phyloP scores from a whole-genome alignment of 1,140 invertebrate genomes.

The Drepana arcuata region DNA sequence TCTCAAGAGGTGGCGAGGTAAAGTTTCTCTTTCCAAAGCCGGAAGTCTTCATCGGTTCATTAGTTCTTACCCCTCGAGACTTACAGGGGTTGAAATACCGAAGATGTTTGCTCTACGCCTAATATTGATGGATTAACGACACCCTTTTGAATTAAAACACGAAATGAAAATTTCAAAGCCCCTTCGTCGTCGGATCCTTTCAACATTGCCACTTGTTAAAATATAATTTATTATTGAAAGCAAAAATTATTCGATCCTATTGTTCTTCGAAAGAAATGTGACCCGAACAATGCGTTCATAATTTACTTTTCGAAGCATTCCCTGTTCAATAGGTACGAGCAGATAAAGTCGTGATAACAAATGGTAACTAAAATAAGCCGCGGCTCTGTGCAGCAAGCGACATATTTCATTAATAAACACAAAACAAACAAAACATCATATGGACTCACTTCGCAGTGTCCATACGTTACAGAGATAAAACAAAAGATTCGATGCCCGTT shows the following conservation, averaged over 20 bases:
- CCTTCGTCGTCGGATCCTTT: conserved; percentile 11
- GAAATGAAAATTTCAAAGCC: conserved; percentile 35
- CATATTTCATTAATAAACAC: conserved; percentile 71
- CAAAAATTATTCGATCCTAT: conserved; percentile 59
- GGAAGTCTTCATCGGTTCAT: conserved; percentile 38
- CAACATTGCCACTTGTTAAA: conserved; percentile 44
- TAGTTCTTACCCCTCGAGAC: conserved; percentile 26
- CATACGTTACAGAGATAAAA: conserved; percentile 70
- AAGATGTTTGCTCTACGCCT: conserved; percentile 40
- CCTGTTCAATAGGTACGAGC: conserved; percentile 49
- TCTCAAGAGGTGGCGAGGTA: no score
- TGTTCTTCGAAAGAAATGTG: conserved; percentile 52
- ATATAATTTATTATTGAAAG: conserved; percentile 56
- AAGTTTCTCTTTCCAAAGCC: no score
- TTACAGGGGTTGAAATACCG: conserved; percentile 19
- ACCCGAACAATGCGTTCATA: conserved; percentile 63
- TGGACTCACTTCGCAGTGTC: conserved; percentile 66
- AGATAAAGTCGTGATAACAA: conserved; percentile 71
- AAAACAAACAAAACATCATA: conserved; percentile 65
- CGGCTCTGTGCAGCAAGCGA: conserved; percentile 45
- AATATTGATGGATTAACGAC: conserved; percentile 61
- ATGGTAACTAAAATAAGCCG: conserved; percentile 70
- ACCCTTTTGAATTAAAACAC: conserved; percentile 53
- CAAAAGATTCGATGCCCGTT: conserved; percentile 58
- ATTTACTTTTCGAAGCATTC: conserved; percentile 66